Evolutionary conservation across 2,113 vertebrate genomes (phyloP).

Genomic region (Gallinago jamesoni): DNA sequence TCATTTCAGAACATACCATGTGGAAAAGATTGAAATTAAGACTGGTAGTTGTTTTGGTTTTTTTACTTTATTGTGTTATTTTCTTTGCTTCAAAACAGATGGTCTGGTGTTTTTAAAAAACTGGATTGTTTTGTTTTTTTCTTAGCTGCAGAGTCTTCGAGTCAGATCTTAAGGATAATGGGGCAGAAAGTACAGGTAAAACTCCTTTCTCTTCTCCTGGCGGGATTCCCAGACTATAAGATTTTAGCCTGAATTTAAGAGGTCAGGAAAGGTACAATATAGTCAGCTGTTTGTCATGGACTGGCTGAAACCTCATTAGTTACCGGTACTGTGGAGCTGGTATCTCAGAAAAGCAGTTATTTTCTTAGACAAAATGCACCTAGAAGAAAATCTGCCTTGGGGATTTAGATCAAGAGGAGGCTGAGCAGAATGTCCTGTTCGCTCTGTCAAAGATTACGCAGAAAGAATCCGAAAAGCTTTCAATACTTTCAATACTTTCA

Average conservation of each 20-base stretch:
- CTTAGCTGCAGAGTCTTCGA: slow-evolving; percentile 72
- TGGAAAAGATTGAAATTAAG: background rate
- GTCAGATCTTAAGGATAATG: slow-evolving; percentile 56
- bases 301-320: background rate
- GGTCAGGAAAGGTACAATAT: background rate
- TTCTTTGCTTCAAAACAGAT: background rate
- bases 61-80: background rate
- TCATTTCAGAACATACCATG: background rate
- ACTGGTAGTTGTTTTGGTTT: background rate
- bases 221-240: background rate
- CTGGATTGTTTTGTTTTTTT: background rate
- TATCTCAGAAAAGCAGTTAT: background rate
- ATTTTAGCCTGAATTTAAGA: background rate
- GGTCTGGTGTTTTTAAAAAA: background rate
- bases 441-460: background rate
- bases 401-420: background rate
- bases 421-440: background rate
- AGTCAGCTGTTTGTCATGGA: background rate
- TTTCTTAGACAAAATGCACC: background rate
- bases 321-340: background rate
- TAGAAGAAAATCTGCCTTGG: background rate
- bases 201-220: background rate
- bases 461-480: background rate
- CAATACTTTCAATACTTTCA: too few species aligned
- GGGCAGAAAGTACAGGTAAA: slow-evolving; percentile 66